phyloP scores from a whole-genome alignment of 2,888 invertebrate genomes.

The Clistopyga incitator region DNA sequence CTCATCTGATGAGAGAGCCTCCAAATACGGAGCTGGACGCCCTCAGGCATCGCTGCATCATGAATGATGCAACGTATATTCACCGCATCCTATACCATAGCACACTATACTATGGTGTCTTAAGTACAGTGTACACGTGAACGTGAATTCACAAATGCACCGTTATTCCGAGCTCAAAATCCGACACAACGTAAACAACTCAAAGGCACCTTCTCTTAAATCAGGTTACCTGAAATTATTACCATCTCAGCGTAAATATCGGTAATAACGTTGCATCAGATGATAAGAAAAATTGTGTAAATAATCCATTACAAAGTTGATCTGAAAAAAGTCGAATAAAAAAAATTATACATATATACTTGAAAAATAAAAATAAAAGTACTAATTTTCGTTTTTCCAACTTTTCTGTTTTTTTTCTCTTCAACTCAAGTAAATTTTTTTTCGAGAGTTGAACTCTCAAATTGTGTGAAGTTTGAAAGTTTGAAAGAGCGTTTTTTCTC shows the following conservation, averaged over 20 bases:
- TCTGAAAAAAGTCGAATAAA: background rate
- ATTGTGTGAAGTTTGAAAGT: conserved; percentile 56
- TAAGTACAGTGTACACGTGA: conserved; percentile 32
- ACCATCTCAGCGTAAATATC: background rate
- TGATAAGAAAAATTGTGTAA: background rate
- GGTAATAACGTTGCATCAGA: background rate
- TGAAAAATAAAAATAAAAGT: background rate
- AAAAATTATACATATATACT: too few species aligned
- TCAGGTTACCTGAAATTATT: background rate
- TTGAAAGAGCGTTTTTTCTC: conserved; percentile 47
- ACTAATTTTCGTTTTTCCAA: conserved; percentile 7
- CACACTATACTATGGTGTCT: background rate
- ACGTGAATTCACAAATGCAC: conserved; percentile 74
- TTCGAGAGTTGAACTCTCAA: conserved; percentile 32
- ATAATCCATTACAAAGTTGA: too few species aligned
- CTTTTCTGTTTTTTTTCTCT: too few species aligned
- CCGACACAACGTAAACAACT: conserved; percentile 21
- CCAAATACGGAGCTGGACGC: conserved; percentile 62
- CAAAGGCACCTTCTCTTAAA: conserved; percentile 1
- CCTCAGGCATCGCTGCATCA: conserved; percentile 63
- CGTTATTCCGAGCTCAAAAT: conserved; percentile 73
- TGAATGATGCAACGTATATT: conserved; percentile 75
- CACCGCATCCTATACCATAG: conserved; percentile 20
- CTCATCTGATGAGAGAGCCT: conserved; percentile 57
- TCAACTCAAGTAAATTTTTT: conserved; percentile 34